Conservation (phyloP, 2,113 vertebrate genomes). For the Enhydra lutris region DNA sequence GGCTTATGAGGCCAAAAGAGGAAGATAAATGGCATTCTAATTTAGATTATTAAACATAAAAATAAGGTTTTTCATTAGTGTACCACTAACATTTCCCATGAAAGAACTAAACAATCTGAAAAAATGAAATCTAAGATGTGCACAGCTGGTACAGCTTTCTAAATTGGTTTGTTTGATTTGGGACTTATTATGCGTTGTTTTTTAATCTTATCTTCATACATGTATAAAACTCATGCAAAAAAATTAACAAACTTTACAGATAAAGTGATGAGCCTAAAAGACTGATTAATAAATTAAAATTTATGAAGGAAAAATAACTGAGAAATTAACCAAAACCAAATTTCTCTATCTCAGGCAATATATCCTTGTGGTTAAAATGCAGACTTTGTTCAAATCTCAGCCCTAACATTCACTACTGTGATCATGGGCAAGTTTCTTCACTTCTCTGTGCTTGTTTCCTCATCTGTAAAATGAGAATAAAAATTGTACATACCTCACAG, state of each 20-base stretch:
- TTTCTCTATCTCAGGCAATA: neutral
- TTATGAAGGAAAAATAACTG: neutral
- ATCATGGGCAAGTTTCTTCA: neutral
- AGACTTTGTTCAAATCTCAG: neutral
- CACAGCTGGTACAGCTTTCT: conserved; percentile 11
- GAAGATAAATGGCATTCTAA: conserved; percentile 36
- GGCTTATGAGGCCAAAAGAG: conserved; percentile 17
- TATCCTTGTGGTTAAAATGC: neutral
- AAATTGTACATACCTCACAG: neutral
- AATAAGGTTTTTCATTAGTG: conserved; percentile 35
- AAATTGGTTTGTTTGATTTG: neutral
- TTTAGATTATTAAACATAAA: conserved; percentile 44
- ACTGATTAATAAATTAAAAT: conserved; percentile 19
- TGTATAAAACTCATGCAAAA: neutral
- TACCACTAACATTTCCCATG: conserved; percentile 24
- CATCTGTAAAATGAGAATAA: neutral
- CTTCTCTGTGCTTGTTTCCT: neutral
- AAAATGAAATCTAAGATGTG: conserved; percentile 32
- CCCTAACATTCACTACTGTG: neutral
- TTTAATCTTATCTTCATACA: conserved; percentile 4
- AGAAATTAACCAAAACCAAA: conserved; percentile 19
- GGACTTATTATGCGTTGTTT: neutral
- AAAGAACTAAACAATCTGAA: neutral
- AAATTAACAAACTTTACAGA: neutral
- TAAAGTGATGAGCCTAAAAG: neutral